These are phyloP conservation scores for Rhagoletis pomonella DNA, from an alignment of 1,140 invertebrate species.

Conservation along the genomic window DNA sequence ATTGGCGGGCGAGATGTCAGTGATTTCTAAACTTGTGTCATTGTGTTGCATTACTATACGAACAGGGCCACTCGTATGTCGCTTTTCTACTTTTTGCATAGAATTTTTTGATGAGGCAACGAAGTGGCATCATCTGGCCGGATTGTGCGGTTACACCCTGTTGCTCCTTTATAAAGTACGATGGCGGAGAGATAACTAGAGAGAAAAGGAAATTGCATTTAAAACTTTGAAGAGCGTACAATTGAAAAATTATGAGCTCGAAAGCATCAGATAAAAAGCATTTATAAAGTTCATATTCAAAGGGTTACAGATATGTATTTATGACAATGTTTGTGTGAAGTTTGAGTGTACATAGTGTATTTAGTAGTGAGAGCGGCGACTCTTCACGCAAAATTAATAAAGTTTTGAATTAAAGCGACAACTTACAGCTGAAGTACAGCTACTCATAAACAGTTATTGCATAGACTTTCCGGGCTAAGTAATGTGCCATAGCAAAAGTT, in stretches of 20 bases:
- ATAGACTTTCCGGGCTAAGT: conserved; percentile 5
- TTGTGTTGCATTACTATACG: conserved; percentile 82
- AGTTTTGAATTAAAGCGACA: conserved; percentile 50
- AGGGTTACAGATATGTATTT: not conserved
- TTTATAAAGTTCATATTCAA: conserved; percentile 5
- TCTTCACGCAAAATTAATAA: conserved; percentile 22
- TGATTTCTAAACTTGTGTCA: conserved; percentile 85
- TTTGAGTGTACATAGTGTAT: not conserved
- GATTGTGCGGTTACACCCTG: conserved; percentile 87
- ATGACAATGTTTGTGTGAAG: not conserved
- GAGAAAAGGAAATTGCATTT: conserved; percentile 22
- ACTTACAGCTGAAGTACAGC: not conserved
- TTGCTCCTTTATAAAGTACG: conserved; percentile 89
- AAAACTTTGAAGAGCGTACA: conserved; percentile 1
- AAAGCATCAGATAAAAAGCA: conserved; percentile 9
- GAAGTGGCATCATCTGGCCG: conserved; percentile 88
- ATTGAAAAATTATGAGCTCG: conserved; percentile 49
- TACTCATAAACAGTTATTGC: conserved; percentile 47
- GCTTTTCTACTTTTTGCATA: conserved; percentile 91
- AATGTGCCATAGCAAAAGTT: conserved; percentile 20
- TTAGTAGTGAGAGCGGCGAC: not conserved
- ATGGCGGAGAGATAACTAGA: conserved; percentile 67
- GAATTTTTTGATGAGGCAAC: conserved; percentile 91
- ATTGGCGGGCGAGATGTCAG: conserved; percentile 83
- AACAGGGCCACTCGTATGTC: conserved; percentile 82